Conservation (phyloP, 2,797 vertebrate species). For the Pseudomugil tenellus region DNA sequence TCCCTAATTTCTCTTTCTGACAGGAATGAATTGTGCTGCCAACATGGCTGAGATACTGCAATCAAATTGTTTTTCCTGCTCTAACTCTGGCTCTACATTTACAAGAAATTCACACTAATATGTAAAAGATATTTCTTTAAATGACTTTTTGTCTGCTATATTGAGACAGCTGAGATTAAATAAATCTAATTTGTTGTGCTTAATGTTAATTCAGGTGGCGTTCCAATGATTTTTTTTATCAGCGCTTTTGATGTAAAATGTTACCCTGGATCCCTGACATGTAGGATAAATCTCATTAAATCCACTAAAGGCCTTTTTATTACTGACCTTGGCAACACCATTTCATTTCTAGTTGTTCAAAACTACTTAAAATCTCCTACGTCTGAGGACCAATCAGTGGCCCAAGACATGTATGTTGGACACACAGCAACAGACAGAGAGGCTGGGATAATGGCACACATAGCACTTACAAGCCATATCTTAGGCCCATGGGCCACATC, state of each 20-base stretch:
- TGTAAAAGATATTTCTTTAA: background rate
- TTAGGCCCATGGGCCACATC: slow-evolving; percentile 22
- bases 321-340: slow-evolving; percentile 15
- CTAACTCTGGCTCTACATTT: background rate
- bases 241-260: background rate
- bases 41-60: background rate
- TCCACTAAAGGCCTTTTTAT: slow-evolving; percentile 17
- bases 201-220: background rate
- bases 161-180: background rate
- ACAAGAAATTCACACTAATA: background rate
- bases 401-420: slow-evolving; percentile 12
- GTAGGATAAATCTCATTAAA: slow-evolving; percentile 10
- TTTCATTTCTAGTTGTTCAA: slow-evolving; percentile 48
- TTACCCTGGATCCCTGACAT: background rate
- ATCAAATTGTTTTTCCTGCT: background rate
- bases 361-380: slow-evolving; percentile 35
- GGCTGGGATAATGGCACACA: slow-evolving; percentile 19
- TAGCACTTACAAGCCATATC: slow-evolving; percentile 13
- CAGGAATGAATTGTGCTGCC: background rate
- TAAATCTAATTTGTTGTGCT: background rate
- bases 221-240: background rate
- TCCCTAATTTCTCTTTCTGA: background rate
- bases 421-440: slow-evolving; percentile 7
- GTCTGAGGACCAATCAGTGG: slow-evolving; percentile 42
- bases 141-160: background rate